Percentiles rank a stretch among this genome's conserved stretches.
phyloP scores from a whole-genome alignment of 2,113 vertebrate genomes.

The Ahaetulla prasina region DNA sequence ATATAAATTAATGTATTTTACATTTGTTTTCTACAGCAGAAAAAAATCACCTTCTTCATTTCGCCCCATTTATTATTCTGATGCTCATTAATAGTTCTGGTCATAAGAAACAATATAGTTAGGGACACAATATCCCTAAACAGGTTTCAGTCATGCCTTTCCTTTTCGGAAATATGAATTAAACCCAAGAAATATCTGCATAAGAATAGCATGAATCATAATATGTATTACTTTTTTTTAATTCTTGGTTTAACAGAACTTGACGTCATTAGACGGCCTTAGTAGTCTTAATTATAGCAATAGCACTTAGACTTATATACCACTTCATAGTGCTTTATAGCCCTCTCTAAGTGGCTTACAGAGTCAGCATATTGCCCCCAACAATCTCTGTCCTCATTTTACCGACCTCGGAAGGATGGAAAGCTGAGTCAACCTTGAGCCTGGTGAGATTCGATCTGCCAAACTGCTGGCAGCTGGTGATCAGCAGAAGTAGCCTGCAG shows the following conservation, averaged over 20 bases:
- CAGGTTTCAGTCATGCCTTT: background rate
- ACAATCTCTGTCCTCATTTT: too few relatives aligned
- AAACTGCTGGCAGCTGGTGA: too few relatives aligned
- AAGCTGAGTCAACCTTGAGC: too few relatives aligned
- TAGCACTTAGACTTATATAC: too few relatives aligned
- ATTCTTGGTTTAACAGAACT: background rate
- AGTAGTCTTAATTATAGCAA: background rate
- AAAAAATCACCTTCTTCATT: background rate
- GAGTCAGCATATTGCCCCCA: too few relatives aligned
- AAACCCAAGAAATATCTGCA: background rate
- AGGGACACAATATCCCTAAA: background rate
- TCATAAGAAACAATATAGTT: background rate
- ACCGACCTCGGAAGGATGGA: too few relatives aligned
- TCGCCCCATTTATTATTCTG: background rate
- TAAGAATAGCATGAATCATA: background rate
- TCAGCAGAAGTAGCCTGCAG: too few relatives aligned
- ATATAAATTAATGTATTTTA: background rate
- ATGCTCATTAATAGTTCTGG: background rate
- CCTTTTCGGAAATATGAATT: background rate
- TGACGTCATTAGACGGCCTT: background rate
- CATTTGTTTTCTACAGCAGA: background rate
- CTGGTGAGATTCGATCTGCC: too few relatives aligned
- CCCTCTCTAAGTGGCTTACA: too few relatives aligned
- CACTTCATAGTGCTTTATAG: too few relatives aligned
- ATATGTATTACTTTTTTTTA: background rate